Base-by-base conservation (phyloP, 1,140 invertebrate genomes). In the Plodia interpunctella region DNA sequence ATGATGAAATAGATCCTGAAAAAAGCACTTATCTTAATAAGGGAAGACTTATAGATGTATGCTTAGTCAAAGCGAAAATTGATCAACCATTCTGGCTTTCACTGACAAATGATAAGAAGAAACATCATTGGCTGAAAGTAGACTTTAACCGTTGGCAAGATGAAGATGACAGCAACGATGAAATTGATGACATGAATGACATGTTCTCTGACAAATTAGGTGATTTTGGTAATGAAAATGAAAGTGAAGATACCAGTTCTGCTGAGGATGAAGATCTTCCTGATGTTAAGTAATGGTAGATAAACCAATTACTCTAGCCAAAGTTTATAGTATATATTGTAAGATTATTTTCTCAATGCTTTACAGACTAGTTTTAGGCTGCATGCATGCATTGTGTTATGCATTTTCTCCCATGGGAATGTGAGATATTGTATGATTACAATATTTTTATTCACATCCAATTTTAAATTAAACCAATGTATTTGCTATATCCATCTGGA, bases 111-210 rank as follows among this genome's bases (percentile, higher is more conserved):
- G 96, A 97, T 68, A 95, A 95, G 70, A 94, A 94, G 79, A 98
- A 98, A 89, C 93, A 94, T 69, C 97, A 98, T 83, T 99, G 98
- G 97, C 91, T 99, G 57, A 98, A 98, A 90, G 95, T 97, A 66
- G 98, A 99, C 84, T 99, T 99, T 82, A 95, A 97, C 72, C 97
- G 98, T 88, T 99, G 98, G 97, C 95, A 95, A 83, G 98, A 99
- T 91, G 98, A 99, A 88, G 96, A 88, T 54, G 86, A 89, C 21
- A 84, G 80, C 62, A 79, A 62, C 6, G 79, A 87, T 62, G 86
- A 88, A 55, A 56, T 72, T 49, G 73, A 78, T 59, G 63, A 78
- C 21, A 74, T 69, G 66, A 74, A 76, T 69, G 74, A 85, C 52
- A 77, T 83, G 74, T 83, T 85, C 60, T 76, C 73, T 17, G 64